A percentile compares a stretch with the other conserved stretches of the same genome.
phyloP scores from a whole-genome alignment of 2,113 vertebrate genomes.

The Nothocercus julius region DNA sequence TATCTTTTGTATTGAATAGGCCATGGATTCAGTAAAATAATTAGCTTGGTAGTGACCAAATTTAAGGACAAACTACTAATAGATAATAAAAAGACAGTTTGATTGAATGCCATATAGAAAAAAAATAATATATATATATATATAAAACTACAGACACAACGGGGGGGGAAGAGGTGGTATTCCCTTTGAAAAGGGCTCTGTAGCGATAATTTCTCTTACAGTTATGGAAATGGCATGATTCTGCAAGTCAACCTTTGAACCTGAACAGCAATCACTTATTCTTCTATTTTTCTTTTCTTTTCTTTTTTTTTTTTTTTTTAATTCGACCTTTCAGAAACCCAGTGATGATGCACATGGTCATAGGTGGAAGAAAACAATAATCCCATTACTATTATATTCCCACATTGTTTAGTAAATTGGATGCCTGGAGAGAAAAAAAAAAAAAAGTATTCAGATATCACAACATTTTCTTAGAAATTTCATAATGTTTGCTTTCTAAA shows the following conservation, averaged over 20 bases:
- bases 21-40: background rate
- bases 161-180: background rate
- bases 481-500: background rate
- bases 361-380: background rate
- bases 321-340: background rate
- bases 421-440: accelerated
- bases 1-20: background rate
- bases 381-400: background rate
- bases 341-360: background rate
- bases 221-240: background rate
- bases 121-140: background rate
- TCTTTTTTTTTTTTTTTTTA: background rate
- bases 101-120: background rate
- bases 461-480: background rate
- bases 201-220: background rate
- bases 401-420: background rate
- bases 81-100: background rate
- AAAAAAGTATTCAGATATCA: background rate
- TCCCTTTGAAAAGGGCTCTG: background rate
- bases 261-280: background rate
- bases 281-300: background rate
- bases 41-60: background rate
- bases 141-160: background rate
- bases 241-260: background rate
- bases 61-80: background rate